These are phyloP conservation scores for Harpagoxenus sublaevis DNA, from an alignment of 2,888 invertebrate species.

Conservation along the genomic window DNA sequence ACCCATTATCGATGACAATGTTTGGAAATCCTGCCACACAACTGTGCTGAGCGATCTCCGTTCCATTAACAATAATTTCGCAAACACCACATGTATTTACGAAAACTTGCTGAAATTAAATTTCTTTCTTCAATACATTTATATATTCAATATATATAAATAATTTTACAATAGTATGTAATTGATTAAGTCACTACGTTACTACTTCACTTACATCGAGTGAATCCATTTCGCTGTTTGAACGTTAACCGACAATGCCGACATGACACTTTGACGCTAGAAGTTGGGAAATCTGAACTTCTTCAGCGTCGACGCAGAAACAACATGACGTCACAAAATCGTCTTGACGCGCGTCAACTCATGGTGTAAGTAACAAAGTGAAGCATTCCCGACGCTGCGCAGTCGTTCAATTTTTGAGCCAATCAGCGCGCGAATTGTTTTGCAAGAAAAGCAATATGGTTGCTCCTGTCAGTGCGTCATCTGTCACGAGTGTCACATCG, in stretches of 20 bases:
- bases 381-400: too few species aligned
- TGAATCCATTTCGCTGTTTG: neutral
- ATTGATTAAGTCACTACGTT: neutral
- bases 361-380: too few species aligned
- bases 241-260: too few species aligned
- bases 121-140: neutral
- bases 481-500: too few species aligned
- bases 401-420: too few species aligned
- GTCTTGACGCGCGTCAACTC: neutral
- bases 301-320: neutral
- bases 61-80: neutral
- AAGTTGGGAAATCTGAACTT: neutral
- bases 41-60: neutral
- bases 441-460: too few species aligned
- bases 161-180: neutral
- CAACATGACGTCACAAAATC: neutral
- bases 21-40: neutral
- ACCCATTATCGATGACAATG: neutral
- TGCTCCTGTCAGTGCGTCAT: too few species aligned
- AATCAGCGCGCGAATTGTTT: too few species aligned
- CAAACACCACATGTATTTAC: conserved; percentile 10
- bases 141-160: neutral
- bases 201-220: neutral
- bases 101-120: neutral
- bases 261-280: neutral